A percentile compares a stretch with the other conserved stretches of the same genome.
phyloP scores from a whole-genome alignment of 2,113 vertebrate genomes.

The Lagopus muta region DNA sequence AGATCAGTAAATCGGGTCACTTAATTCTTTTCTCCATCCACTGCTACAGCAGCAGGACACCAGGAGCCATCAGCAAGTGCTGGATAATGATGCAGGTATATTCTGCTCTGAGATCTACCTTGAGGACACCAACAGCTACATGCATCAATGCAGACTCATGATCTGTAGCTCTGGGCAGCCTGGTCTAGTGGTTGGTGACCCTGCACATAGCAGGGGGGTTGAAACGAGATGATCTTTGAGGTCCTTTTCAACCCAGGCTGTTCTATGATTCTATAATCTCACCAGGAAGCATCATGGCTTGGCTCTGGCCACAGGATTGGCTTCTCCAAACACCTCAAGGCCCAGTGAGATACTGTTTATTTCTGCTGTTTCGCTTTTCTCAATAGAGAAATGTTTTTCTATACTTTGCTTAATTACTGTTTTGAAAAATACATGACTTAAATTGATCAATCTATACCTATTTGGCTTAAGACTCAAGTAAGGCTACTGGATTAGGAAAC shows the following conservation, averaged over 20 bases:
- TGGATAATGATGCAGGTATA: rapidly evolving
- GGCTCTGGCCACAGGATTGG: background rate
- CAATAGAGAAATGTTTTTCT: background rate
- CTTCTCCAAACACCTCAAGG: background rate
- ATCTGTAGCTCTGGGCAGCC: no score
- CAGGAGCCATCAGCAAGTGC: background rate
- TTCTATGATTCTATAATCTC: no score
- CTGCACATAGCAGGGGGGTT: no score
- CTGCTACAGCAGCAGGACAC: background rate
- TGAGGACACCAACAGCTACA: background rate
- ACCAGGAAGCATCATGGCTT: background rate
- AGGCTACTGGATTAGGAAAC: background rate
- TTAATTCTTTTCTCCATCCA: background rate
- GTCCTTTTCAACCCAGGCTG: no score
- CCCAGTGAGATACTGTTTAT: background rate
- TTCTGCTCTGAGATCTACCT: background rate
- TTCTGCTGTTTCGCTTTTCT: background rate
- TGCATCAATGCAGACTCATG: background rate
- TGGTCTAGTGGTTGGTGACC: no score
- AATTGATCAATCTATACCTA: background rate
- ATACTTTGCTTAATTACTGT: background rate
- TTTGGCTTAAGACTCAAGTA: background rate
- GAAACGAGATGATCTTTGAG: no score
- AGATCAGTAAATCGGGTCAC: background rate
- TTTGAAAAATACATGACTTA: background rate